Conservation (phyloP, 2,888 invertebrate genomes). For the Pyrrhia umbra region DNA sequence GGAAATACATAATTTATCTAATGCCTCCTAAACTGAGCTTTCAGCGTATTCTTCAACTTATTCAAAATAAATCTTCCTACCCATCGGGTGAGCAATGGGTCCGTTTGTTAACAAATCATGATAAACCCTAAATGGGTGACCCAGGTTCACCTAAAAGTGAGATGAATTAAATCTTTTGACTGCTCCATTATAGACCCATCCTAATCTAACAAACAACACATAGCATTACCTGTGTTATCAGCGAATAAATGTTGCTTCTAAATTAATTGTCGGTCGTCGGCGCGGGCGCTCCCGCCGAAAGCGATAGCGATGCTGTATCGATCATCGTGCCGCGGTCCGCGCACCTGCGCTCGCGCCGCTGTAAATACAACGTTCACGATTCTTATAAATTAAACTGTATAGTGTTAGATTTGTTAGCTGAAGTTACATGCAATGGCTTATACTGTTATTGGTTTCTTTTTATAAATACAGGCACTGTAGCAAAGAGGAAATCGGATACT, state of each 20-base stretch:
- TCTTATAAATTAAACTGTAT: conserved; percentile 61
- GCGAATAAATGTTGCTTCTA: conserved; percentile 64
- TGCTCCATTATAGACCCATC: conserved; percentile 28
- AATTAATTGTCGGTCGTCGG: conserved; percentile 64
- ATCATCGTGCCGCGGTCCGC: conserved; percentile 59
- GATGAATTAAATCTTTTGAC: not conserved
- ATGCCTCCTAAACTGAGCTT: not conserved
- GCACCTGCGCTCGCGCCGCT: conserved; percentile 51
- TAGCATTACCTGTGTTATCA: conserved; percentile 61
- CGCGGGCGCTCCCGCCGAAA: conserved; percentile 54
- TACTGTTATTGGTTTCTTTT: conserved; percentile 46
- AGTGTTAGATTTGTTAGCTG: conserved; percentile 54
- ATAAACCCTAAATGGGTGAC: too few relatives aligned
- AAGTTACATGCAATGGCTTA: conserved; percentile 38
- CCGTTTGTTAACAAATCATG: too few relatives aligned
- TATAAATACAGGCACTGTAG: not conserved
- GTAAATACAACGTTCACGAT: conserved; percentile 56
- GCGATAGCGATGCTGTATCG: conserved; percentile 62
- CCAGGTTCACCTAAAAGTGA: not conserved
- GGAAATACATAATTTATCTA: too few relatives aligned
- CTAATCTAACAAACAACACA: conserved; percentile 55
- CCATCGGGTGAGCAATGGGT: too few relatives aligned
- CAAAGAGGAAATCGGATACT: not conserved
- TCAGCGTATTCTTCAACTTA: too few relatives aligned
- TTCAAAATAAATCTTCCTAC: too few relatives aligned